Conservation (phyloP, 1,140 invertebrate genomes). For the Drosophila ironensis region DNA sequence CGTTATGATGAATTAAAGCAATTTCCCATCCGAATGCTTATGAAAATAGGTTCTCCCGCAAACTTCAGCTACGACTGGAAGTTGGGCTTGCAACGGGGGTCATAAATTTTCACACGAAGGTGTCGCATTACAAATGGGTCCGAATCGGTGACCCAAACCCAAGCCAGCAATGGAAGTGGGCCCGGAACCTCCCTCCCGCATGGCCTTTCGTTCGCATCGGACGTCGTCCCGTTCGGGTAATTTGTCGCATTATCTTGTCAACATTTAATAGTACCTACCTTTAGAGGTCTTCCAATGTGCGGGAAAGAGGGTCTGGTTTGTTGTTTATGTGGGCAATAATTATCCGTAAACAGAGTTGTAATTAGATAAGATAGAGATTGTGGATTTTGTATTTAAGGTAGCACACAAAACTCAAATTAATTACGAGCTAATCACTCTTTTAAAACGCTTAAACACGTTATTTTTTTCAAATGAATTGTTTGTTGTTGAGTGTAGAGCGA, state of each 20-base stretch:
- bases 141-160: slow-evolving; percentile 3
- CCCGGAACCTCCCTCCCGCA: slow-evolving; percentile 32
- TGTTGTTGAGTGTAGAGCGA: not conserved
- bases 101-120: slow-evolving; percentile 78
- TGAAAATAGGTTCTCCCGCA: slow-evolving; percentile 39
- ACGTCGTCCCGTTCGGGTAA: slow-evolving; percentile 37
- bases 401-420: no score
- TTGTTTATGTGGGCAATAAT: slow-evolving; percentile 48
- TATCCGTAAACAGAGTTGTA: slow-evolving; percentile 47
- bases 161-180: not conserved
- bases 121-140: slow-evolving; percentile 69
- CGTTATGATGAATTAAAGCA: slow-evolving; percentile 67
- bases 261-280: slow-evolving; percentile 57
- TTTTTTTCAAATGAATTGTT: no score
- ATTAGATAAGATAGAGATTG: slow-evolving; percentile 17
- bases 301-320: not conserved
- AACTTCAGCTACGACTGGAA: slow-evolving; percentile 11
- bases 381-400: not conserved
- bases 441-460: not conserved
- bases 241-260: slow-evolving; percentile 78
- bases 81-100: slow-evolving; percentile 8
- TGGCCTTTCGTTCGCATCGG: not conserved
- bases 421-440: not conserved
- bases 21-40: slow-evolving; percentile 53
- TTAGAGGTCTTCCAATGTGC: slow-evolving; percentile 5